These are phyloP conservation scores for Arge pagana DNA, from an alignment of 2,888 invertebrate species.

Conservation along the genomic window DNA sequence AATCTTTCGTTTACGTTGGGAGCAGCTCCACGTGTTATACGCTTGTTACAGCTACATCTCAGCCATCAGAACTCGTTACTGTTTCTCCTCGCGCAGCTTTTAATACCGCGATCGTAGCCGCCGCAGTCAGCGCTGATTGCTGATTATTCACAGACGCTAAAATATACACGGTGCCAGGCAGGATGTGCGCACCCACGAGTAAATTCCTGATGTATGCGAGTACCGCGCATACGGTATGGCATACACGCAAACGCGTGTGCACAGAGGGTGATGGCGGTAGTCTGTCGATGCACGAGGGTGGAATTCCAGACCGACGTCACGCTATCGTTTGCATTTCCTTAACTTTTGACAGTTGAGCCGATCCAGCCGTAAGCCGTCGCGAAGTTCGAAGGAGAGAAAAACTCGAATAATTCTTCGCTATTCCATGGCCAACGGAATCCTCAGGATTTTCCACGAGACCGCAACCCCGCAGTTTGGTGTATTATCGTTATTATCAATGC, in stretches of 20 bases:
- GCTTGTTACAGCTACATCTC: too few relatives aligned
- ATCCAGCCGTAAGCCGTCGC: slow-evolving; percentile 12
- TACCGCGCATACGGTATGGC: not conserved
- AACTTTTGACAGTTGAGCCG: slow-evolving; percentile 5
- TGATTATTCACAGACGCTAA: slow-evolving; percentile 55
- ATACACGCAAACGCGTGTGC: slow-evolving; percentile 8
- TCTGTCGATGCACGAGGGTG: not conserved
- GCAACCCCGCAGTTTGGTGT: too few relatives aligned
- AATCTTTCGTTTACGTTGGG: too few relatives aligned
- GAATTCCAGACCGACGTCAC: too few relatives aligned
- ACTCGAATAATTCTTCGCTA: too few relatives aligned
- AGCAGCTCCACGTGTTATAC: too few relatives aligned
- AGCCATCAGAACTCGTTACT: too few relatives aligned
- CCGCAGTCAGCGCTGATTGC: slow-evolving; percentile 52
- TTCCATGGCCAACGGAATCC: too few relatives aligned
- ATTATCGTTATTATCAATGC: too few relatives aligned
- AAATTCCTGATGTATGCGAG: slow-evolving; percentile 13
- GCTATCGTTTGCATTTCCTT: slow-evolving; percentile 12
- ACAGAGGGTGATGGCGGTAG: not conserved
- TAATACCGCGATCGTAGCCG: slow-evolving; percentile 41
- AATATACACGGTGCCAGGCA: slow-evolving; percentile 43
- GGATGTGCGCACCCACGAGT: slow-evolving; percentile 14
- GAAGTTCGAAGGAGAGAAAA: too few relatives aligned
- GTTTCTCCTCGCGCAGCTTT: too few relatives aligned
- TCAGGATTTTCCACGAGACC: too few relatives aligned